These are phyloP conservation scores for Tenebrosternarchus preto DNA, from an alignment of 2,113 vertebrate species.

Conservation along the genomic window DNA sequence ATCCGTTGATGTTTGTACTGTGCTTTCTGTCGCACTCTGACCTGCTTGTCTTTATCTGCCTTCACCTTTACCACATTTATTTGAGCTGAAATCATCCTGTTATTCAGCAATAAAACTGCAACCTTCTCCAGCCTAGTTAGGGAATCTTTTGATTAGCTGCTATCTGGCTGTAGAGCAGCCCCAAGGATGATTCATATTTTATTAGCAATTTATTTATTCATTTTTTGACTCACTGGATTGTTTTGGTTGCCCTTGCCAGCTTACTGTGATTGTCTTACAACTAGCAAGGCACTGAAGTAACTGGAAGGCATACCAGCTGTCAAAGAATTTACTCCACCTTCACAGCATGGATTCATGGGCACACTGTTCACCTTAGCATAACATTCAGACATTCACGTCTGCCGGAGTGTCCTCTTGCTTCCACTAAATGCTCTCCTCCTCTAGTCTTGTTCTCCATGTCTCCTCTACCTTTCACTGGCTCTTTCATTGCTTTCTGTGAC, in stretches of 20 bases:
- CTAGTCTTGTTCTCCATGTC: background rate
- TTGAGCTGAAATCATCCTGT: background rate
- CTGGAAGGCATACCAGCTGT: constrained; percentile 39
- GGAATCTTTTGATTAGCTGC: constrained; percentile 17
- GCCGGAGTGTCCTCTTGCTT: constrained; percentile 8
- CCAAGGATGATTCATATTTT: constrained; percentile 42
- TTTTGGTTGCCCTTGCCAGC: constrained; percentile 34
- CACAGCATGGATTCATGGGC: background rate
- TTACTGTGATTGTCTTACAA: constrained; percentile 7
- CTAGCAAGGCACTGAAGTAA: constrained; percentile 23
- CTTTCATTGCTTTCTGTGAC: background rate
- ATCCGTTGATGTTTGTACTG: background rate
- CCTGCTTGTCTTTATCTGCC: background rate
- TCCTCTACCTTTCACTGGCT: constrained; percentile 5
- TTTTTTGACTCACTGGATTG: constrained; percentile 19
- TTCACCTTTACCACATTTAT: background rate
- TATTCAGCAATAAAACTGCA: background rate
- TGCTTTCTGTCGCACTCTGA: background rate
- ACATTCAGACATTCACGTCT: constrained; percentile 10
- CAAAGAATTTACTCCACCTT: constrained; percentile 13
- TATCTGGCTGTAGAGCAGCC: constrained; percentile 22
- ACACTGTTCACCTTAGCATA: background rate
- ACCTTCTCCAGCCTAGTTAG: background rate
- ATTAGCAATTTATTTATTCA: background rate
- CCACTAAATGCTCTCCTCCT: background rate